Base-by-base conservation (phyloP, 2,113 vertebrate species). In the Macroglossus sobrinus region DNA sequence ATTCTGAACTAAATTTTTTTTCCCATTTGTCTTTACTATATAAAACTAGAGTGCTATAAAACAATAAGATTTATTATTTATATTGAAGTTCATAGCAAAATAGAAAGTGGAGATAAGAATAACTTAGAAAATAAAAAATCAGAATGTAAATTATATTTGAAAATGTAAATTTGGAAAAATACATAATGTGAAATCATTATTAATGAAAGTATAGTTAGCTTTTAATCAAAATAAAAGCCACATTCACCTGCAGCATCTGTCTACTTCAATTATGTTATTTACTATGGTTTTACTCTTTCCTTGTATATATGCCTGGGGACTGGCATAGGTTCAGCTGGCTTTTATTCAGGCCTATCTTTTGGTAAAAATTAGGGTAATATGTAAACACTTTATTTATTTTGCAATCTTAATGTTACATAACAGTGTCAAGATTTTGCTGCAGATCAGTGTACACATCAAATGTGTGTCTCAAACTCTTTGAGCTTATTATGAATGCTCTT, bases 331-430 rank as follows among this genome's bases (percentile, higher is more conserved):
- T 97, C 86, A 94, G 19, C 2, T 87, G 87, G 92, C 84, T 94
- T 93, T 87, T 81, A 84, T 87, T 74, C 84, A 93, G 87, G 10
- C 1, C 22, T 87, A 89, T 96, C 69, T 86, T 96, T 93, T 92
- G 47, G 53, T 93, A 91, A 97, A 95, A 97, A 93, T 94, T 95
- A 96, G 68, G 75, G 19, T 95, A 93, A 91, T 55, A 92, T 94
- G 55, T 38, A 97, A 96, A 91, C 33, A 90, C 66, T 95, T 97
- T 74, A 82, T n/a, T 97, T 95, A 90, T 78, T 96, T 87, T 96
- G 66, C 11, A 75, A 81, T 68, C 53, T 71, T 84, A 93, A 79
- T 84, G 57, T 84, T 95, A 84, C 24, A 88, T 84, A 84, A 96
- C 64, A 95, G 63, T 74, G 88, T 96, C 57, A 97, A 92, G n/a